Evolutionary conservation across 2,888 invertebrate genomes (phyloP), one percentile per base, ranked within the genome.

Genomic region (Nipponacmea schrenckii): DNA sequence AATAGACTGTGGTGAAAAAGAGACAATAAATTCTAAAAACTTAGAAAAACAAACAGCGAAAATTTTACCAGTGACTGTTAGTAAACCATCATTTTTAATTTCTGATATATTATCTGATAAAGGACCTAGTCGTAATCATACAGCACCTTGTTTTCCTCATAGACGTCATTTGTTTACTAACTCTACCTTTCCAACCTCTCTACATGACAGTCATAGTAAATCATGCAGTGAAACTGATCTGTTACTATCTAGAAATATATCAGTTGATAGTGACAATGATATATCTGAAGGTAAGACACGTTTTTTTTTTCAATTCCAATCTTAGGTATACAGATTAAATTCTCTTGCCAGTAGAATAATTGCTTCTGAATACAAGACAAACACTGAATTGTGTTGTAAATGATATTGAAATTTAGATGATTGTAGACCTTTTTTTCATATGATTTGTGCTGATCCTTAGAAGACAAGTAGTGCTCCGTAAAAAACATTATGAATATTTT

Each of bases 111-210:
- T 81, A 63, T 76, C 78, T 14, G 77, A 79, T 70, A 72, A 91
- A 97, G 97, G 90, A 96, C 97, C 88, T 91, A 97, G 76, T 97
- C 97, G 91, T 97, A 39, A 39, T 39, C 39, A 39, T 39, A 39
- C 39, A 39, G 39, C 39, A 39, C 39, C 39, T 24, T 20, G 70
- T 69, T 62, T 69, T 69, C 39, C 63, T 39, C 24, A 48, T 17
- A 64, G 65, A 20, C 45, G 31, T 10, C 63, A 65, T 46, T 31
- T 20, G 48, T 70, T 26, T 74, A 67, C 20, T 84, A 84, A 75
- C 69, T 56, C 56, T 12, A 8, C 56, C 24, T 56, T 56, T 14
- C 24, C 56, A 3, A 20, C 56, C 14, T 56, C 24, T 24, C 10
- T 56, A 24, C 56, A 56, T 24, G 56, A 56, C 0, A 2, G 20